These are phyloP conservation scores for Paramacrobiotus metropolitanus DNA, from an alignment of 1,140 invertebrate genomes.

Conservation along the genomic window DNA sequence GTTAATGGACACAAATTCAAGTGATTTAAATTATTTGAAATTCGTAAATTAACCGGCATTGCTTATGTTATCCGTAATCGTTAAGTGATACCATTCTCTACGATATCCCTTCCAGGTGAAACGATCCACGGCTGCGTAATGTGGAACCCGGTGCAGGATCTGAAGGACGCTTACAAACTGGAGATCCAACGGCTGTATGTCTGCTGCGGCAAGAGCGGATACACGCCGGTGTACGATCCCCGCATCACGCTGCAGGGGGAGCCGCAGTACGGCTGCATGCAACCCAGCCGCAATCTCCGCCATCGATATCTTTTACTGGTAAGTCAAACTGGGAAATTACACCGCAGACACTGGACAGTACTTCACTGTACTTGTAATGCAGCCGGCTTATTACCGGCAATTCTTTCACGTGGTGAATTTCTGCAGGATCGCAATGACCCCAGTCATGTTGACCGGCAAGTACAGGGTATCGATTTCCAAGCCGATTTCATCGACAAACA, in stretches of 20 bases:
- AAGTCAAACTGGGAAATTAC: too few relatives aligned
- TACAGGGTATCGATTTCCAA: conserved; percentile 21
- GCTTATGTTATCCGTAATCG: too few relatives aligned
- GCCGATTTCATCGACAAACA: conserved; percentile 21
- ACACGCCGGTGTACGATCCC: conserved; percentile 27
- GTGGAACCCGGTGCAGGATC: conserved; percentile 26
- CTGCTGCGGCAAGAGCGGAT: conserved; percentile 26
- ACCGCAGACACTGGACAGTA: too few relatives aligned
- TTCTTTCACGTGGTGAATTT: conserved; percentile 5
- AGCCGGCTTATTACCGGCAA: not conserved
- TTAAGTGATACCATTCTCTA: too few relatives aligned
- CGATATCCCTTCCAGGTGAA: conserved; percentile 21
- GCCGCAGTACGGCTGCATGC: conserved; percentile 27
- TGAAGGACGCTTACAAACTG: conserved; percentile 23
- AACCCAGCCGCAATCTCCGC: conserved; percentile 21
- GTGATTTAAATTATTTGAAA: too few relatives aligned
- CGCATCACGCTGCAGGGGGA: conserved; percentile 24
- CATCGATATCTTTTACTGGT: conserved; percentile 27
- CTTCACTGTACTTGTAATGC: conserved; percentile 5
- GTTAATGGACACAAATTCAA: too few relatives aligned
- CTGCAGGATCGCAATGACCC: conserved; percentile 23
- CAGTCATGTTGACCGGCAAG: conserved; percentile 15
- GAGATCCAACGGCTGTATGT: conserved; percentile 25
- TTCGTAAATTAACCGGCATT: too few relatives aligned
- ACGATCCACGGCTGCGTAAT: conserved; percentile 26